Base-by-base conservation (phyloP, 1,140 invertebrate genomes). In the Trypoxylus dichotomus region DNA sequence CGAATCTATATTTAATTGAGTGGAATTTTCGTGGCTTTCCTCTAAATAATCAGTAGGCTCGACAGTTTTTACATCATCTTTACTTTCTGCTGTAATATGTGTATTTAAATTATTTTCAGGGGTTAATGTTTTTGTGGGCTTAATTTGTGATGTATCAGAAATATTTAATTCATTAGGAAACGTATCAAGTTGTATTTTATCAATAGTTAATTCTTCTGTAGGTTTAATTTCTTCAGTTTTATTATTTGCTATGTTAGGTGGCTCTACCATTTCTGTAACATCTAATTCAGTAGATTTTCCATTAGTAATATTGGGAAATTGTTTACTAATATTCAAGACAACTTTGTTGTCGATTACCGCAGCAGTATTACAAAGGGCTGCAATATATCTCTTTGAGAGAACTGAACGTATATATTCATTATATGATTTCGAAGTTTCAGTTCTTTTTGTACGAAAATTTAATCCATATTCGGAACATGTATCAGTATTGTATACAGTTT, bases 351-450 rank as follows among this genome's bases (percentile, higher is more conserved):
- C 90, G 54, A 89, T 88, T 54, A 91, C 89, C 2, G 91, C 92
- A 24, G 93, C 83, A 43, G 91, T 87, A 84, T 94, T 94, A 84
- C 94, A 96, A 58, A 95, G 86, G n/a, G 93, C 93, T 11, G 93
- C 90, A 74, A 95, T 85, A 83, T 93, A 93, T 79, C 91, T 91
- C 2, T 88, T 81, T 13, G 90, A 87, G 81, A 94, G 90, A 79
- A 94, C 84, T 79, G 88, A 88, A 6, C 90, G 85, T 80, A 91
- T 88, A 81, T 79, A 83, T 3, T 32, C 43, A n/a, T 72, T 76
- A 78, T 37, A 80, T 82, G 73, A 84, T 83, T 81, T 88, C 83
- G 78, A 86, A 84, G 85, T 84, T 83, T 11, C 25, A 79, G 84
- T 86, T 80, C 86, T 85, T 86, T 87, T 88, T 84, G 86, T 87